Evolutionary conservation across 2,888 invertebrate species (phyloP), one percentile per base, ranked within the genome.

Genomic region (Mermis nigrescens): DNA sequence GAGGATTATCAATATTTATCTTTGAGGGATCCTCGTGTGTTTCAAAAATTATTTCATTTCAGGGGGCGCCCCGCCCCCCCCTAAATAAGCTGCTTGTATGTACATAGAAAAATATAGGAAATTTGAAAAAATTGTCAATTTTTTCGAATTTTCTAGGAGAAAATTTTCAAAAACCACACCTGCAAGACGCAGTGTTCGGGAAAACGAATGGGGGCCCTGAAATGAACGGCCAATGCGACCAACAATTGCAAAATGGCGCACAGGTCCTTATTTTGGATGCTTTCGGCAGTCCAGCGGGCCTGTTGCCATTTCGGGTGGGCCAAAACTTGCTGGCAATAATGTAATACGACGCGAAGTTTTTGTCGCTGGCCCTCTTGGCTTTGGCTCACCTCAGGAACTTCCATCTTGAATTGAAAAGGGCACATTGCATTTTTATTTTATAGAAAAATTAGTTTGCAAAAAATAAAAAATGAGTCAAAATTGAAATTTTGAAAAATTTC

Each of bases 371-470:
- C 90, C 73, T 90, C 89, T 74, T 95, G 95, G 0, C 91, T 91
- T 74, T 95, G 95, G 0, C 95, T 92, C 1, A 98, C 95, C 78
- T 98, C 95, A 0, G 92, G 88, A 2, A 94, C 91, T 76, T 95
- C 92, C 54, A 98, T 77, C 75, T 89, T 86, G 57, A 84, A 83
- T 7, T n/a, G 24, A 48, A 48, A 48, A 48, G 15, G 24, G 51
- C 51, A n/a, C 38, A 38, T 12, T 38, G 7, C 19, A 38, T 19
- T 7, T 7, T 12, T 38, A 12, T 38, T 38, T 38, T 38, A 19
- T 12, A 19, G 38, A 38, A 38, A 38, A 38, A n/a, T n/a, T n/a
- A n/a, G n/a, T n/a, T n/a, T n/a, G n/a, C n/a, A n/a, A n/a, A n/a
- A n/a, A n/a, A n/a, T n/a, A n/a, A n/a, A n/a, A n/a, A n/a, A n/a